These are phyloP conservation scores for Xestia sexstrigata DNA, from an alignment of 2,888 invertebrate species.

Conservation along the genomic window DNA sequence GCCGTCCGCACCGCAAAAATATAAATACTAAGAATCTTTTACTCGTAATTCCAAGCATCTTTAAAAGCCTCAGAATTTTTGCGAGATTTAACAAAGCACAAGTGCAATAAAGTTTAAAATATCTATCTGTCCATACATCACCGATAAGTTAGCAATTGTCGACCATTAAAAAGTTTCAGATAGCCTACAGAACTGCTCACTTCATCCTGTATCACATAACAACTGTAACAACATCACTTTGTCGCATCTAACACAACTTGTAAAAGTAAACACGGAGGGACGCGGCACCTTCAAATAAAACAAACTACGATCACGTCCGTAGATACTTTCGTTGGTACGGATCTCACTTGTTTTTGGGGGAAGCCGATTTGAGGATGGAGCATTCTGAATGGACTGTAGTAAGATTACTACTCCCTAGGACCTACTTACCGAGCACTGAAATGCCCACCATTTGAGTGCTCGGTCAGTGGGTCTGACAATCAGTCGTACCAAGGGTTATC, in stretches of 20 bases:
- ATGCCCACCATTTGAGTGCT: neutral
- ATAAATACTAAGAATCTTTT: too few species aligned
- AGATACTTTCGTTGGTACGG: neutral
- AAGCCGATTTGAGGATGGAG: neutral
- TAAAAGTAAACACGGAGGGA: neutral
- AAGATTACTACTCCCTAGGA: neutral
- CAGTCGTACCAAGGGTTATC: too few species aligned
- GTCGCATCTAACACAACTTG: constrained; percentile 12
- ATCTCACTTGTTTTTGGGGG: neutral
- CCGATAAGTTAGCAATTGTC: neutral
- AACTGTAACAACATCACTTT: neutral
- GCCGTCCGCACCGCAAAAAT: too few species aligned
- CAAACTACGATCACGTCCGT: constrained; percentile 6
- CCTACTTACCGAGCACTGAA: too few species aligned
- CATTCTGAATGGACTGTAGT: neutral
- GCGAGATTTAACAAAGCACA: neutral
- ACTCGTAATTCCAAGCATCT: neutral
- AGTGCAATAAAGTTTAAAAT: neutral
- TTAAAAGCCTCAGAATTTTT: neutral
- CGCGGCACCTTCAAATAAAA: constrained; percentile 10
- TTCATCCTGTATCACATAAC: neutral
- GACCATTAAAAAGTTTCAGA: neutral
- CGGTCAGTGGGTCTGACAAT: too few species aligned
- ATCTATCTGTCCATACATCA: neutral
- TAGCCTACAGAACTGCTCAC: neutral